Conservation (phyloP, 2,113 vertebrate species). For the Charadrius vociferus region DNA sequence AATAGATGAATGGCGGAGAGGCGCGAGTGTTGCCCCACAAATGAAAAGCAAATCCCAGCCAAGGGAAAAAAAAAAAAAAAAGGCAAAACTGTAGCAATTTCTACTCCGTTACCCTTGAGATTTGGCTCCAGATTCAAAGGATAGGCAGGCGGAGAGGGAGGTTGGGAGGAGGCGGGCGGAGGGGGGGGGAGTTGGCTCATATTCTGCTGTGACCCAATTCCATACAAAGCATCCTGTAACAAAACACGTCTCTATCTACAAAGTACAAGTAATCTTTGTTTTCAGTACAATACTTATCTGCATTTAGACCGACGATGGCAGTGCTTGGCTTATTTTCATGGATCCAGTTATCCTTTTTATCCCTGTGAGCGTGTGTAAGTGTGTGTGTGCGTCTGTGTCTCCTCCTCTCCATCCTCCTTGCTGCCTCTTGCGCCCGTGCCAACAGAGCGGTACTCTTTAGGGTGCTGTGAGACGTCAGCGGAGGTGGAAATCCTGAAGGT, state of each 20-base stretch:
- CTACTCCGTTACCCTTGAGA: constrained; percentile 54
- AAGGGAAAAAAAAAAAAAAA: not conserved
- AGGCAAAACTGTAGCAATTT: constrained; percentile 27
- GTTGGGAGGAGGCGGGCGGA: constrained; percentile 3
- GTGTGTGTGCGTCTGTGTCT: not conserved
- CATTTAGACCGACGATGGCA: constrained; percentile 65
- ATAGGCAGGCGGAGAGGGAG: constrained; percentile 52
- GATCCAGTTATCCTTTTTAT: constrained; percentile 67
- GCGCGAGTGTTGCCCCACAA: not conserved
- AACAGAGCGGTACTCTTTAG: not conserved
- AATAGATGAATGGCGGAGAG: constrained; percentile 17
- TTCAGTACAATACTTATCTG: constrained; percentile 75
- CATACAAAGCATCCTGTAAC: constrained; percentile 75
- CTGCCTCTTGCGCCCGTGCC: not conserved
- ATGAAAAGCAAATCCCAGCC: constrained; percentile 52
- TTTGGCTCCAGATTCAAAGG: constrained; percentile 75
- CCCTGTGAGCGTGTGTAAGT: constrained; percentile 6
- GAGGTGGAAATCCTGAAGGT: not conserved
- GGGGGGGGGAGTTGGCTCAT: constrained; percentile 50
- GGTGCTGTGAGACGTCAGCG: not conserved
- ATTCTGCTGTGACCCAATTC: constrained; percentile 73
- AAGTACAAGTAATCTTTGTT: constrained; percentile 76
- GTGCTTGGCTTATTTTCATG: constrained; percentile 62
- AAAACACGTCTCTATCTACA: constrained; percentile 74
- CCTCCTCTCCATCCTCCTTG: not conserved